Percentiles rank a stretch among this genome's conserved stretches.
Conservation (phyloP, 1,140 invertebrate species). For the Odontomachus brunneus region DNA sequence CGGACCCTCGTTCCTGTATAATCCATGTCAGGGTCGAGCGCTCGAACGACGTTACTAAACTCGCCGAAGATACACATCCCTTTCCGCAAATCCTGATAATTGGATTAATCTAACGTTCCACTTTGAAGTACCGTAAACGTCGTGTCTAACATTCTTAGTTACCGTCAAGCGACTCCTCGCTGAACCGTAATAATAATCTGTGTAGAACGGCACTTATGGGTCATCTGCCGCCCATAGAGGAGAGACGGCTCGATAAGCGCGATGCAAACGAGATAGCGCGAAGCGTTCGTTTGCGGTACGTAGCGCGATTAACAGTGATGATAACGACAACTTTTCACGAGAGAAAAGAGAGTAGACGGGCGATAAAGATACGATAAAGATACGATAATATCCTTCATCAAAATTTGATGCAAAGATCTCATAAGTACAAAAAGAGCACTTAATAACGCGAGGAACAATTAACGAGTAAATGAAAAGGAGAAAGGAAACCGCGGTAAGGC, state of each 20-base stretch:
- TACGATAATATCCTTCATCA: slow-evolving; percentile 41
- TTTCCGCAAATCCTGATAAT: not conserved
- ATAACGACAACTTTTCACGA: slow-evolving; percentile 35
- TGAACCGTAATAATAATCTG: not conserved
- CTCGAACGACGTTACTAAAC: slow-evolving; percentile 54
- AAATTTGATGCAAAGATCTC: slow-evolving; percentile 20
- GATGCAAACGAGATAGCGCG: not conserved
- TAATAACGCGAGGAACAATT: slow-evolving; percentile 28
- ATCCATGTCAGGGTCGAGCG: slow-evolving; percentile 71
- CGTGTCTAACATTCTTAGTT: not conserved
- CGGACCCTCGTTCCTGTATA: slow-evolving; percentile 69
- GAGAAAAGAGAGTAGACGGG: slow-evolving; percentile 17
- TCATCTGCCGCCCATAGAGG: not conserved
- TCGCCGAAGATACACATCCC: slow-evolving; percentile 18
- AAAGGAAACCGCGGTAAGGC: not conserved
- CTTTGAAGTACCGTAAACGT: not conserved
- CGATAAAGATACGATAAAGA: slow-evolving; percentile 18
- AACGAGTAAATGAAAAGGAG: not conserved
- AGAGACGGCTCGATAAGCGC: not conserved
- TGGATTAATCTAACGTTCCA: not conserved
- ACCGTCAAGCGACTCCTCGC: not conserved
- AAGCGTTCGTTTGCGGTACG: not conserved
- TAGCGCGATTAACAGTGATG: slow-evolving; percentile 30
- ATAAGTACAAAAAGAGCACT: not conserved
- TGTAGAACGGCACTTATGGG: not conserved